A percentile compares a stretch with the other conserved stretches of the same genome.
phyloP scores from a whole-genome alignment of 2,797 vertebrate genomes.

The Gymnoscopelus braueri region DNA sequence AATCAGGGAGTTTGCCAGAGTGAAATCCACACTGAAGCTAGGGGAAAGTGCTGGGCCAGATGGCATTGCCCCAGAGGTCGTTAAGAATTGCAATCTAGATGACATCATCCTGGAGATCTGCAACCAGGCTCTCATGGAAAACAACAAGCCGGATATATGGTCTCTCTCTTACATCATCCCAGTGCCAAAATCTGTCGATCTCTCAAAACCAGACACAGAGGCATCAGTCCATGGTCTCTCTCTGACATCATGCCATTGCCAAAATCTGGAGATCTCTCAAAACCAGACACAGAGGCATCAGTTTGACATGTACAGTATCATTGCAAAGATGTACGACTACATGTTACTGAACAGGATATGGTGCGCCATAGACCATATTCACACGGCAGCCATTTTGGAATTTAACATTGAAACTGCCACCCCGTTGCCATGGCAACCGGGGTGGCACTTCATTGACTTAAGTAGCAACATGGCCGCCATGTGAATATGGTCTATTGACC shows the following conservation, averaged over 20 bases:
- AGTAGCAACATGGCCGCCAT: too few relatives aligned
- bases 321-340: neutral
- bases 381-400: too few relatives aligned
- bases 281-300: too few relatives aligned
- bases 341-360: neutral
- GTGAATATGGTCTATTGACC: too few relatives aligned
- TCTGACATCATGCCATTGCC: too few relatives aligned
- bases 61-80: neutral
- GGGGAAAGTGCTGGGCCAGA: neutral
- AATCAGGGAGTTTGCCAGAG: neutral
- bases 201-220: neutral
- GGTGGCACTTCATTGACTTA: too few relatives aligned
- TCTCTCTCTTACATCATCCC: neutral
- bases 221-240: too few relatives aligned
- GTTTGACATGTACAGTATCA: too few relatives aligned
- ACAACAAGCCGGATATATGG: neutral
- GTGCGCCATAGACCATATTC: too few relatives aligned
- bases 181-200: neutral
- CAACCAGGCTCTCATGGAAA: neutral
- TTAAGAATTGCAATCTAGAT: neutral
- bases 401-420: too few relatives aligned
- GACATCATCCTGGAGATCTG: neutral
- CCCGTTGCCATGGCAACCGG: too few relatives aligned
- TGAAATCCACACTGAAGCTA: neutral
- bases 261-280: too few relatives aligned